These are phyloP conservation scores for Spea hammondii DNA, from an alignment of 2,797 vertebrate species.

Conservation along the genomic window DNA sequence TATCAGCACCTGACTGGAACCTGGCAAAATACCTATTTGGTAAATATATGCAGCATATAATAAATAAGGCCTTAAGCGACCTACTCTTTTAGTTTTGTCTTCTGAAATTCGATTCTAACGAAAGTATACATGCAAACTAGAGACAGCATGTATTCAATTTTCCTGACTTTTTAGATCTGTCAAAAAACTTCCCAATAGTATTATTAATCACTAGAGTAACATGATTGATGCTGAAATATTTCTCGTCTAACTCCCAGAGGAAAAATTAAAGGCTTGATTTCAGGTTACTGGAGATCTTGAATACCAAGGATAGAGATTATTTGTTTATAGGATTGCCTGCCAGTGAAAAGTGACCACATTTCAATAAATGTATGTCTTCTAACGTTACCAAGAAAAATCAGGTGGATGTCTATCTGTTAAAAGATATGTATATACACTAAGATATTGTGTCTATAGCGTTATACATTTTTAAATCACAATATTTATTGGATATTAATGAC, in stretches of 20 bases:
- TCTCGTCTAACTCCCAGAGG: background rate
- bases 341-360: slow-evolving; percentile 4
- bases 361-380: background rate
- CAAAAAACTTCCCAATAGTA: background rate
- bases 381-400: background rate
- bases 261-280: background rate
- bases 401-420: background rate
- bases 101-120: background rate
- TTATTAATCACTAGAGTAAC: slow-evolving; percentile 1
- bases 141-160: background rate
- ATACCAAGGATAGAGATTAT: background rate
- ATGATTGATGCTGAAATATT: background rate
- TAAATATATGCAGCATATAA: no score
- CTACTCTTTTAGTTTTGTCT: no score
- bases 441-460: no score
- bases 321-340: slow-evolving; percentile 4
- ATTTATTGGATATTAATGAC: no score
- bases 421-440: background rate
- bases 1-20: no score
- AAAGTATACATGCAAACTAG: background rate
- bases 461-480: no score
- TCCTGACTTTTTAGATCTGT: slow-evolving; percentile 1
- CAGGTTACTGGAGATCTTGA: background rate
- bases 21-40: no score
- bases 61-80: no score